Conservation (phyloP, 2,113 vertebrate species). For the Myocastor coypus region DNA sequence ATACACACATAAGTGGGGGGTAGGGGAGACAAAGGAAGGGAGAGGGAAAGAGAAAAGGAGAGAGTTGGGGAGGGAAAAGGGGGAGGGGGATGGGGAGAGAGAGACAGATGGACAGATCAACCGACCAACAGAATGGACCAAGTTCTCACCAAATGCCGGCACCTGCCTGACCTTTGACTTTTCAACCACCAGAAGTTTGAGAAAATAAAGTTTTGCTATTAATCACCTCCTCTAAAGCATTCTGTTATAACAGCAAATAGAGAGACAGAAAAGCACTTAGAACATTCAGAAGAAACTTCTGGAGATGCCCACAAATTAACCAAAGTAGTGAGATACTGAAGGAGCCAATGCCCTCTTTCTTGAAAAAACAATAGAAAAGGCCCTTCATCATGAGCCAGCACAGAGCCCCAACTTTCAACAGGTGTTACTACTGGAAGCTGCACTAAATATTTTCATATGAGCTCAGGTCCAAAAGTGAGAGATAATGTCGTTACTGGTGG, state of each 20-base stretch:
- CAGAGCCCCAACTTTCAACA: background rate
- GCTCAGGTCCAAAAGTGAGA: slow-evolving; percentile 46
- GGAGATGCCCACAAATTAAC: background rate
- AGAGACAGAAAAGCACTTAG: background rate
- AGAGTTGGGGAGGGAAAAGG: too few relatives aligned
- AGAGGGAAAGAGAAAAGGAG: too few relatives aligned
- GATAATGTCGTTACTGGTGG: slow-evolving; percentile 14
- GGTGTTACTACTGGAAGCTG: slow-evolving; percentile 20
- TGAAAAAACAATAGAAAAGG: slow-evolving; percentile 34
- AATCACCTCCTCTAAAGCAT: background rate
- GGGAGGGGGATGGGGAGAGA: background rate
- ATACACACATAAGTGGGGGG: background rate
- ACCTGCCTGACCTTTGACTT: background rate
- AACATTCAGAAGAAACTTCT: background rate
- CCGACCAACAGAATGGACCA: background rate
- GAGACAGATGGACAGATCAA: background rate
- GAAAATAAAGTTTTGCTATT: background rate
- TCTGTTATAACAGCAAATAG: background rate
- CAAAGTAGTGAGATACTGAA: slow-evolving; percentile 25
- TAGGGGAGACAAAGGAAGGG: background rate
- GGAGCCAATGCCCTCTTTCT: background rate
- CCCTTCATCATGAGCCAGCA: slow-evolving; percentile 14
- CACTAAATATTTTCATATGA: slow-evolving; percentile 29
- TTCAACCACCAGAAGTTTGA: background rate
- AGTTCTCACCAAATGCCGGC: too few relatives aligned